phyloP scores from a whole-genome alignment of 1,140 invertebrate genomes.

The Drosophila arawakana region DNA sequence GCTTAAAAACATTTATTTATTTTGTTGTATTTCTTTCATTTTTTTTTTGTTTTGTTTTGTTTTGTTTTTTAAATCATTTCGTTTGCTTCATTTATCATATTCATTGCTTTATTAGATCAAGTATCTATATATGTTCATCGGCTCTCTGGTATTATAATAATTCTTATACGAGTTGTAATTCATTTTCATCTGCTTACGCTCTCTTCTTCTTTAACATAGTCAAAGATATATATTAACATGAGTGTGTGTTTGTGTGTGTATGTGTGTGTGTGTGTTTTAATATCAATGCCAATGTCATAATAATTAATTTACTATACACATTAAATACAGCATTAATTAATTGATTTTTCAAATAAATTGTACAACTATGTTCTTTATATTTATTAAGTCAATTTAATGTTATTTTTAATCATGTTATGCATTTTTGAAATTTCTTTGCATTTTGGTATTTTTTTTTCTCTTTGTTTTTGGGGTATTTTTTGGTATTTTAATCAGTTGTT shows the following conservation, averaged over 20 bases:
- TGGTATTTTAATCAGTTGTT: slow-evolving; percentile 41
- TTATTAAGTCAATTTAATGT: slow-evolving; percentile 26
- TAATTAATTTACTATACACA: slow-evolving; percentile 59
- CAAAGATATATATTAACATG: slow-evolving; percentile 48
- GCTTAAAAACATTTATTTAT: slow-evolving; percentile 51
- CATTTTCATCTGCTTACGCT: slow-evolving; percentile 12
- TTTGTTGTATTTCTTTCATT: slow-evolving; percentile 32
- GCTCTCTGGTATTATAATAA: slow-evolving; percentile 23
- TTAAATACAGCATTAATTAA: slow-evolving; percentile 61
- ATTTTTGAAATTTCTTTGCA: not conserved
- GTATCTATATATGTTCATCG: slow-evolving; percentile 12
- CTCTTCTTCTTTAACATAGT: slow-evolving; percentile 34
- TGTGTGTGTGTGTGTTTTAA: slow-evolving; percentile 13
- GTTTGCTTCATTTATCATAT: slow-evolving; percentile 33
- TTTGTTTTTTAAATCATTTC: slow-evolving; percentile 32
- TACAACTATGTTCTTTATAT: slow-evolving; percentile 50
- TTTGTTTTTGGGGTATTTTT: not conserved
- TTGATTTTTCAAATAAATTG: slow-evolving; percentile 62
- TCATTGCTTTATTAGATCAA: slow-evolving; percentile 29
- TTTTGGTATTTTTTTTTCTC: not conserved
- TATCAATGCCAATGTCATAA: slow-evolving; percentile 52
- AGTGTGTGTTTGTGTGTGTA: slow-evolving; percentile 21
- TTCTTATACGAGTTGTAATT: slow-evolving; percentile 39
- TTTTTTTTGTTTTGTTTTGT: slow-evolving; percentile 13
- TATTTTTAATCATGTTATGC: not conserved